Conservation (phyloP, 2,888 invertebrate genomes). For the Sinohyriopsis cumingii region DNA sequence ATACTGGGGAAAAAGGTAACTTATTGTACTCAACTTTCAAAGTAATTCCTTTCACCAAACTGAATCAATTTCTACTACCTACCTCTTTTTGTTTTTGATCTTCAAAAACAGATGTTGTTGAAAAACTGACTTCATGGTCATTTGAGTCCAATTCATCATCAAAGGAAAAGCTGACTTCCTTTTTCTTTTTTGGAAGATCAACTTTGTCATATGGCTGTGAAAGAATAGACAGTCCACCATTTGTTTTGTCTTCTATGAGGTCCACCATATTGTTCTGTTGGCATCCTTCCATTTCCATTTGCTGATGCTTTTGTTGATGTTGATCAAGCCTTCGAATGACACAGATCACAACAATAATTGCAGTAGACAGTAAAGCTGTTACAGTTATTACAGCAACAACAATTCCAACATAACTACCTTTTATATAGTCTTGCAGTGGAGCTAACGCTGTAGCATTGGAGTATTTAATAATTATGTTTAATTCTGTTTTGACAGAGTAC, state of each 20-base stretch:
- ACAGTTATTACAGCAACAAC: slow-evolving; percentile 41
- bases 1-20: no score
- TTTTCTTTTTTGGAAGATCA: slow-evolving; percentile 41
- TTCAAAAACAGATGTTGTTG: slow-evolving; percentile 34
- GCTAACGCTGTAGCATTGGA: slow-evolving; percentile 32
- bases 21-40: no score
- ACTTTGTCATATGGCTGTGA: slow-evolving; percentile 32
- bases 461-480: slow-evolving; percentile 35
- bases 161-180: slow-evolving; percentile 50
- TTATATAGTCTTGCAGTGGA: slow-evolving; percentile 16
- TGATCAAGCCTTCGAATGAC: slow-evolving; percentile 43
- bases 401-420: slow-evolving; percentile 40
- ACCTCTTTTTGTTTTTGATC: slow-evolving; percentile 25
- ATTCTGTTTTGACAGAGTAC: slow-evolving; percentile 23
- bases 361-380: slow-evolving; percentile 40
- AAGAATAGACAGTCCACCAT: slow-evolving; percentile 27
- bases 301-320: slow-evolving; percentile 29
- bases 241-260: slow-evolving; percentile 22
- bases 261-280: slow-evolving; percentile 40
- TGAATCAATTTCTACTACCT: background rate
- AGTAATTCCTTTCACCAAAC: no score
- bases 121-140: slow-evolving; percentile 37
- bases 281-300: slow-evolving; percentile 35
- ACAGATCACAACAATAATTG: slow-evolving; percentile 46
- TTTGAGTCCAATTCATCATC: slow-evolving; percentile 37